Percentiles rank a stretch among this genome's conserved stretches.
phyloP scores from a whole-genome alignment of 64 coral and sea anemone genomes.

The Actinia tenebrosa region DNA sequence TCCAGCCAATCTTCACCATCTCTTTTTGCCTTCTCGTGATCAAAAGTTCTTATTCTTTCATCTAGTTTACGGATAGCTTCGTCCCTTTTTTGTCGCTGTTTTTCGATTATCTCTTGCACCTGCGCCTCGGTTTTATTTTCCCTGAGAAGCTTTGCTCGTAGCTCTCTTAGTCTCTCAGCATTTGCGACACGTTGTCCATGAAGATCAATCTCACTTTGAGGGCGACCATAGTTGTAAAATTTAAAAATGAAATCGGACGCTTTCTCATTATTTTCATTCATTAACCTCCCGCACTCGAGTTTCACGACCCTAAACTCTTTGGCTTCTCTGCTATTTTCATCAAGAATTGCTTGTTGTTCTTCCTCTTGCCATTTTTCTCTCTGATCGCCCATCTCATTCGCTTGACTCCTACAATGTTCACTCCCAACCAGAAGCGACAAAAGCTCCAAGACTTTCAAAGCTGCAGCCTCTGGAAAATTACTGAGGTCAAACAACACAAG shows the following conservation, averaged over 20 bases:
- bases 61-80: constrained; percentile 49
- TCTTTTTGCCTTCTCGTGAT: not conserved
- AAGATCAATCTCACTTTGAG: constrained; percentile 57
- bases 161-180: not conserved
- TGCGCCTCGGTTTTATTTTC: not conserved
- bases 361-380: constrained; percentile 37
- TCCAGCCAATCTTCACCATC: constrained; percentile 36
- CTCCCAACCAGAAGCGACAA: not conserved
- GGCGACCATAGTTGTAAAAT: constrained; percentile 46
- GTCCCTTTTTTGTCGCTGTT: constrained; percentile 25
- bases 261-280: constrained; percentile 24
- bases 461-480: not conserved
- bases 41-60: not conserved
- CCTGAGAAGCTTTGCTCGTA: not conserved
- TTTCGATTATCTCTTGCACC: constrained; percentile 5
- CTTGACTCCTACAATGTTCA: constrained; percentile 40
- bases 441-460: not conserved
- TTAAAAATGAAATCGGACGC: constrained; percentile 25
- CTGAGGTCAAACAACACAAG: not conserved
- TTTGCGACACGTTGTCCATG: constrained; percentile 54
- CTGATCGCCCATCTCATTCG: constrained; percentile 4
- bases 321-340: not conserved
- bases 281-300: constrained; percentile 28
- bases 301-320: constrained; percentile 13
- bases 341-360: not conserved